Evolutionary conservation across 2,797 vertebrate species (phyloP).

Genomic region (Leuciscus waleckii): DNA sequence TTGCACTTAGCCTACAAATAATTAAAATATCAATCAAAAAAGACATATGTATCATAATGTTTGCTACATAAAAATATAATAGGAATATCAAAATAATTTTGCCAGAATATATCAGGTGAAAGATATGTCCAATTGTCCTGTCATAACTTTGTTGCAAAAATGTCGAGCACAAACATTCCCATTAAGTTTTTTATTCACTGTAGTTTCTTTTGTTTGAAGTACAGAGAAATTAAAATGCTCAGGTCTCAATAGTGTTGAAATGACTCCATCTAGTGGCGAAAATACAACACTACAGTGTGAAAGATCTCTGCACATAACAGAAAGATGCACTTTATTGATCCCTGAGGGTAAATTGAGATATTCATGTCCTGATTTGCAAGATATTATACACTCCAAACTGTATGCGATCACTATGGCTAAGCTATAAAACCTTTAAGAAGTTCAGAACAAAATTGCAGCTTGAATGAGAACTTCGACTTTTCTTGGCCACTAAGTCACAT

Average conservation of each 20-base stretch:
- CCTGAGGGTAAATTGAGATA: neutral
- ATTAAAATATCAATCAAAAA: neutral
- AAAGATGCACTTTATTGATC: neutral
- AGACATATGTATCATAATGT: neutral
- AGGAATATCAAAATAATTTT: neutral
- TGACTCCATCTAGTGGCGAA: conserved; percentile 68
- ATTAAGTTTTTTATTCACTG: neutral
- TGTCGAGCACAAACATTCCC: neutral
- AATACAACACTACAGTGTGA: neutral
- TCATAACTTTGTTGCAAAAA: neutral
- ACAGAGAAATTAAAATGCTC: neutral
- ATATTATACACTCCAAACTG: neutral
- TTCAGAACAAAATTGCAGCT: neutral
- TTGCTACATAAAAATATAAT: neutral
- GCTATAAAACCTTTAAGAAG: neutral
- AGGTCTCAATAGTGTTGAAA: conserved; percentile 33
- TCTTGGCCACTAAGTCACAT: neutral
- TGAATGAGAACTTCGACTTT: neutral
- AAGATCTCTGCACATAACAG: no score
- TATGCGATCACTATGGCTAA: neutral
- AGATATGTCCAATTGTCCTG: neutral
- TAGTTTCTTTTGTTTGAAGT: neutral
- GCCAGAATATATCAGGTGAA: neutral
- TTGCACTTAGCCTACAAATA: neutral
- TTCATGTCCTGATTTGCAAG: neutral